Evolutionary conservation across 2,888 invertebrate species (phyloP).

Genomic region (Andrena trimmerana): DNA sequence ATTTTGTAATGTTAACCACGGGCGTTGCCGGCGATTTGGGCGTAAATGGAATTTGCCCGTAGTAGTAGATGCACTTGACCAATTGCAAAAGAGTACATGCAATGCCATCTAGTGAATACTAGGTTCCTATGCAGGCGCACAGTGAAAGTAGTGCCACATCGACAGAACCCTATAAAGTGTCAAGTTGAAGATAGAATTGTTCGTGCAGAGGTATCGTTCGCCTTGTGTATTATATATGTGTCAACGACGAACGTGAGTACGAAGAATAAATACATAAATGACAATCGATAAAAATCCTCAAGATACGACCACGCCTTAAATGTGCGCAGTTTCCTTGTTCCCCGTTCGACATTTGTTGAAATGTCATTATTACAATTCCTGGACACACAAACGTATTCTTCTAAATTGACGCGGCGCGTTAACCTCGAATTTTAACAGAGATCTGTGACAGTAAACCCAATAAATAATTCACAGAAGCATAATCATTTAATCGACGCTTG

Average conservation of each 20-base stretch:
- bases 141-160: conserved; percentile 27
- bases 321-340: conserved; percentile 42
- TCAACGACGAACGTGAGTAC: conserved; percentile 48
- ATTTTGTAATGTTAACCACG: too few relatives aligned
- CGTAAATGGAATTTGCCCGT: too few relatives aligned
- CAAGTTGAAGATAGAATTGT: conserved; percentile 17
- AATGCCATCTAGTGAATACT: conserved; percentile 52
- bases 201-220: conserved; percentile 17
- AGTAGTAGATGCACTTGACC: not conserved
- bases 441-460: not conserved
- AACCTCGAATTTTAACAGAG: conserved; percentile 7
- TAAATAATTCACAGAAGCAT: not conserved
- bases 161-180: conserved; percentile 15
- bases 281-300: conserved; percentile 1
- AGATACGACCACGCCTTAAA: conserved; percentile 27
- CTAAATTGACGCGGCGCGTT: not conserved
- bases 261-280: conserved; percentile 1
- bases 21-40: too few relatives aligned
- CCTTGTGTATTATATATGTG: not conserved
- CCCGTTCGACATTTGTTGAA: not conserved
- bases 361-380: not conserved
- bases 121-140: not conserved
- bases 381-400: not conserved
- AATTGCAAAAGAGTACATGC: conserved; percentile 27
- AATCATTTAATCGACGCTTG: not conserved